These are phyloP conservation scores for Alentia gelatinosa DNA, from an alignment of 2,888 invertebrate species.

Conservation along the genomic window DNA sequence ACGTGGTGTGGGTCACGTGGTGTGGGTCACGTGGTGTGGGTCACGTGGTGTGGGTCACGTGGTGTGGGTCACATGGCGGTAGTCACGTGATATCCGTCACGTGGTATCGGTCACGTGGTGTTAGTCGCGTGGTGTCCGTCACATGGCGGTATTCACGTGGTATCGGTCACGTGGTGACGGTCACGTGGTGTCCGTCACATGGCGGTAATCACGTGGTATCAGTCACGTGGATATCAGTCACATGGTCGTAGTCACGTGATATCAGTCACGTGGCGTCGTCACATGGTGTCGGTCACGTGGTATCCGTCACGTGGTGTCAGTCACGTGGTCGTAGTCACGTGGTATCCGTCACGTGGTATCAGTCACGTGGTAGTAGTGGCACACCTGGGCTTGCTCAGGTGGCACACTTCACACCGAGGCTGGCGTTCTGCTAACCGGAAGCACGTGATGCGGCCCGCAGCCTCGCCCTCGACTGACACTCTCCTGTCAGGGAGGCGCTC, in stretches of 20 bases:
- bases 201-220: background rate
- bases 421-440: background rate
- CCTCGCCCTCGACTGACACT: slow-evolving; percentile 21
- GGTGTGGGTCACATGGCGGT: too few relatives aligned
- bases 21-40: background rate
- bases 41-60: background rate
- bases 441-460: background rate
- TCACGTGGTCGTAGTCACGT: too few relatives aligned
- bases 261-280: background rate
- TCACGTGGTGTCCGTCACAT: background rate
- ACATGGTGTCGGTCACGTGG: background rate
- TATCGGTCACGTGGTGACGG: background rate
- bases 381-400: background rate
- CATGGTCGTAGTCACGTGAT: background rate
- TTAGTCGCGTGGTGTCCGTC: background rate
- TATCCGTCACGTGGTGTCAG: background rate
- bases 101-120: background rate
- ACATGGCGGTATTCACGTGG: background rate
- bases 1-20: too few relatives aligned
- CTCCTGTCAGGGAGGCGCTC: slow-evolving; percentile 12
- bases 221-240: background rate
- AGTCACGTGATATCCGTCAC: background rate
- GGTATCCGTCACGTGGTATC: too few relatives aligned
- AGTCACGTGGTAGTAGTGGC: background rate
- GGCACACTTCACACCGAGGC: background rate